These are phyloP conservation scores for Podargus strigoides DNA, from an alignment of 2,797 vertebrate genomes.

Conservation along the genomic window DNA sequence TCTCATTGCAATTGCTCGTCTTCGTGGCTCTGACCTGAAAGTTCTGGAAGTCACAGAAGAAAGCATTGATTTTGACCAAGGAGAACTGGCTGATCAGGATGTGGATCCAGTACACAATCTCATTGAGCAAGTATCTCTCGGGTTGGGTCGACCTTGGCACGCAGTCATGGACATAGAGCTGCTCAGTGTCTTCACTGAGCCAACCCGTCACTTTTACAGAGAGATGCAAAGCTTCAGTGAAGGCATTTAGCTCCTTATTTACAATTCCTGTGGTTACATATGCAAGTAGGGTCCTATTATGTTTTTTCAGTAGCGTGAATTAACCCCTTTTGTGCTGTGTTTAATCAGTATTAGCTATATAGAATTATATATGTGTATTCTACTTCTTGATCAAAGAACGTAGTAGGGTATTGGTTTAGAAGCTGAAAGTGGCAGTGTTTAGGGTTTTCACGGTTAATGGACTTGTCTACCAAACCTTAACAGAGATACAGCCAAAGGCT, in stretches of 20 bases:
- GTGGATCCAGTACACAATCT: constrained; percentile 95
- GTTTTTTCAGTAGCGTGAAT: constrained; percentile 84
- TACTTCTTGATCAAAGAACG: constrained; percentile 89
- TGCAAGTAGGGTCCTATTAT: constrained; percentile 83
- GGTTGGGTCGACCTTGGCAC: constrained; percentile 91
- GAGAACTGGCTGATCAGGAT: constrained; percentile 88
- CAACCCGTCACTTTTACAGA: constrained; percentile 93
- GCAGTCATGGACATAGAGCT: constrained; percentile 90
- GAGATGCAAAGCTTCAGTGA: constrained; percentile 96
- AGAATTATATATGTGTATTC: constrained; percentile 88
- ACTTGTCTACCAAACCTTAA: constrained; percentile 71
- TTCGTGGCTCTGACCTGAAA: constrained; percentile 91
- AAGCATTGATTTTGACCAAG: constrained; percentile 97
- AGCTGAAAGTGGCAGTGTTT: constrained; percentile 82
- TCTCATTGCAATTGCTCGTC: constrained; percentile 94
- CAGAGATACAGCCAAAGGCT: constrained; percentile 65
- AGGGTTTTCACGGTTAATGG: constrained; percentile 84
- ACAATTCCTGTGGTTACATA: constrained; percentile 83
- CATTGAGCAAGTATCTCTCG: constrained; percentile 95
- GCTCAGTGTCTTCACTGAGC: constrained; percentile 90
- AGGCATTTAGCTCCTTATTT: constrained; percentile 87
- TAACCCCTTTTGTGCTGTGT: constrained; percentile 88
- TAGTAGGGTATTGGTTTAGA: constrained; percentile 87
- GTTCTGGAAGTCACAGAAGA: constrained; percentile 94
- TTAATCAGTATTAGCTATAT: constrained; percentile 93